These are phyloP conservation scores for Picathartes gymnocephalus DNA, from an alignment of 2,113 vertebrate species.

Conservation along the genomic window DNA sequence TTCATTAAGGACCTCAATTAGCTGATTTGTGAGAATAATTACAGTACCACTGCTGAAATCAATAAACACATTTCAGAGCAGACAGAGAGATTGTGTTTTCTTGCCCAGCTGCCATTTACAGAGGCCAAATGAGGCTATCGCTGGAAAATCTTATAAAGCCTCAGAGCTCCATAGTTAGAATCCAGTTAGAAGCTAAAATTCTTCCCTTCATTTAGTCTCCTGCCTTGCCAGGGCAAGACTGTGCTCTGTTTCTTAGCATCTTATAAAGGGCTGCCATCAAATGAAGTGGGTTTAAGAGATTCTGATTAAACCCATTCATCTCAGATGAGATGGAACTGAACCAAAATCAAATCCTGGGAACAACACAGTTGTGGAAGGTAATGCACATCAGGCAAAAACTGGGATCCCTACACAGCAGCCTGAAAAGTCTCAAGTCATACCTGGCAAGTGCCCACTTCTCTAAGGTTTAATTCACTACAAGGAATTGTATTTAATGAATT, in stretches of 20 bases:
- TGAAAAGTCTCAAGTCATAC: not conserved
- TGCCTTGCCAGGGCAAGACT: not conserved
- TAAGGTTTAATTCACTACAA: not conserved
- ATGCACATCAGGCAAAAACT: not conserved
- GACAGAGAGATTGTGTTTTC: not conserved
- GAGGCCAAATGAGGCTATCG: not conserved
- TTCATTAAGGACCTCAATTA: conserved; percentile 31
- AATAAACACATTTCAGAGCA: conserved; percentile 5
- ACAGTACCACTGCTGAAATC: not conserved
- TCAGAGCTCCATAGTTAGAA: not conserved
- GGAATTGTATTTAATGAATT: no score
- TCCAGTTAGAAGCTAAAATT: not conserved
- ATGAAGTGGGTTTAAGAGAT: not conserved
- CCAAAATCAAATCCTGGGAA: not conserved
- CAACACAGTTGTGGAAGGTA: not conserved
- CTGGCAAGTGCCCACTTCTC: not conserved
- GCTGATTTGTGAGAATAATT: not conserved
- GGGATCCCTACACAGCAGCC: not conserved
- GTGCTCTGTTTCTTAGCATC: not conserved
- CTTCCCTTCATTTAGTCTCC: not conserved
- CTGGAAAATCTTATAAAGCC: conserved; percentile 3
- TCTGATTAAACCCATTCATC: conserved; percentile 32
- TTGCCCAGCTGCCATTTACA: not conserved
- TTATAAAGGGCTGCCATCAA: not conserved
- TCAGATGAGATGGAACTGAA: not conserved